Evolutionary conservation across 2,113 vertebrate species (phyloP).

Genomic region (Aptenodytes patagonicus): DNA sequence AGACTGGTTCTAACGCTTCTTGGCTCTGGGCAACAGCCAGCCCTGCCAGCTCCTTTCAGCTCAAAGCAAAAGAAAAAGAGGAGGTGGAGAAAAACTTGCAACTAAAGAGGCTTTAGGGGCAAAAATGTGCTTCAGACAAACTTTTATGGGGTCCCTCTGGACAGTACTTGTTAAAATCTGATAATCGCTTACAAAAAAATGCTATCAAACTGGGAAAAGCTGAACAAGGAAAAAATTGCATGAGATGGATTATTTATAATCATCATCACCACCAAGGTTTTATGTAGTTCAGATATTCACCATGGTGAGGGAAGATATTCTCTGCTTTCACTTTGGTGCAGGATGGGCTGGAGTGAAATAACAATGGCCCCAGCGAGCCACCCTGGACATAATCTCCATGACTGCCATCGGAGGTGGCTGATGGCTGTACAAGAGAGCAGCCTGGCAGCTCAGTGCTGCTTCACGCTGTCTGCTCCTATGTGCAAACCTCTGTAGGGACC

Average conservation of each 20-base stretch:
- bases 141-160: background rate
- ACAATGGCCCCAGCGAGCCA: background rate
- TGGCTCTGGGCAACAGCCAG: background rate
- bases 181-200: background rate
- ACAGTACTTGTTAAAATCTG: background rate
- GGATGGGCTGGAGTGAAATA: background rate
- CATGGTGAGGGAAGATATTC: background rate
- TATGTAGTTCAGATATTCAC: background rate
- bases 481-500: background rate
- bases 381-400: no score
- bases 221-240: background rate
- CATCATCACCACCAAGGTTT: background rate
- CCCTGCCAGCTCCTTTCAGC: background rate
- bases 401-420: background rate
- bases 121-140: background rate
- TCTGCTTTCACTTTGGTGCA: background rate
- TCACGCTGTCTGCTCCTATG: accelerated
- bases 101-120: background rate
- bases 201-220: background rate
- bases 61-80: background rate
- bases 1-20: background rate
- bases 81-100: background rate
- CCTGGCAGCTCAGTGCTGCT: background rate
- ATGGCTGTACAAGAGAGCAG: background rate
- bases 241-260: background rate